phyloP scores from a whole-genome alignment of 1,140 invertebrate genomes.

The Brachionus rubens region DNA sequence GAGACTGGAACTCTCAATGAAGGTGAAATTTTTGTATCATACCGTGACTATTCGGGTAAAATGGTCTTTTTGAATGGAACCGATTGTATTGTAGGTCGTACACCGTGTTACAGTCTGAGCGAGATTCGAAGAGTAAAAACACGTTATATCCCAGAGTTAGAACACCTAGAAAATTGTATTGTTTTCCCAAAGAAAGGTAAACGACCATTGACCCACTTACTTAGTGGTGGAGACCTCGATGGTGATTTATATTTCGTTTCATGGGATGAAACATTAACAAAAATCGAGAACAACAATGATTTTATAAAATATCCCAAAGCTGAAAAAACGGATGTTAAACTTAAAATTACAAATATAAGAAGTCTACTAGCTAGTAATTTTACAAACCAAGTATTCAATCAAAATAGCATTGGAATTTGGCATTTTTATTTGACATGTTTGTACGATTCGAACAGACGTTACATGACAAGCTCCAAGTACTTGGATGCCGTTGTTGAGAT shows the following conservation, averaged over 20 bases:
- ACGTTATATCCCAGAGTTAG: conserved; percentile 53
- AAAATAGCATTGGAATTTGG: background rate
- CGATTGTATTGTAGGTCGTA: conserved; percentile 53
- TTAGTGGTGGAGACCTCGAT: conserved; percentile 60
- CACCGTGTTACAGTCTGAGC: conserved; percentile 59
- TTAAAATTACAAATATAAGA: background rate
- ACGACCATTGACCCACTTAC: conserved; percentile 61
- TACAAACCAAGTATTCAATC: background rate
- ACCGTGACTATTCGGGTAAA: background rate
- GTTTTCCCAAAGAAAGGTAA: conserved; percentile 58
- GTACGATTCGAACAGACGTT: background rate
- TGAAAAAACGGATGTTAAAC: background rate
- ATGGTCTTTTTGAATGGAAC: background rate
- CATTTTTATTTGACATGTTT: background rate
- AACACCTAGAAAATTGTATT: conserved; percentile 58
- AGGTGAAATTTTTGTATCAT: conserved; percentile 39
- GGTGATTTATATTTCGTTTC: conserved; percentile 60
- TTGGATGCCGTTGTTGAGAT: background rate
- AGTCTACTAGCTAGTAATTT: background rate
- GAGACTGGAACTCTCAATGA: background rate
- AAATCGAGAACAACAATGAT: background rate
- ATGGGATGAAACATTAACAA: conserved; percentile 50
- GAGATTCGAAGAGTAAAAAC: conserved; percentile 58
- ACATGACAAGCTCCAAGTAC: conserved; percentile 23
- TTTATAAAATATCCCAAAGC: background rate